phyloP scores from a whole-genome alignment of 2,113 vertebrate genomes.

The Zosterops lateralis region DNA sequence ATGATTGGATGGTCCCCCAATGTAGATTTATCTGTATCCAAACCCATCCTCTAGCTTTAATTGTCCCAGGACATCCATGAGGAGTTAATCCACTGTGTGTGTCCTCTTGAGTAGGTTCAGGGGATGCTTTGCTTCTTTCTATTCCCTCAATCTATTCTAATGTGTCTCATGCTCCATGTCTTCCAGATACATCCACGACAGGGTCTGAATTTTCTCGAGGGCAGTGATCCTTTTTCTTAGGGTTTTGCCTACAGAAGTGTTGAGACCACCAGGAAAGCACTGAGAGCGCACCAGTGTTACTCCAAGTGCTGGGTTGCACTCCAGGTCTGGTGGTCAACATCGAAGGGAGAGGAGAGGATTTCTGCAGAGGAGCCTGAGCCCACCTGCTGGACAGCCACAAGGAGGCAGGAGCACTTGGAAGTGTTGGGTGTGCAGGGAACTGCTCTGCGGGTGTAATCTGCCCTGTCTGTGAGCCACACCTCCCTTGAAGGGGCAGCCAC shows the following conservation, averaged over 20 bases:
- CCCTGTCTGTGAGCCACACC: background rate
- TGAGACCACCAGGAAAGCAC: background rate
- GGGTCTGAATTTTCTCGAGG: background rate
- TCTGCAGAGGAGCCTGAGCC: background rate
- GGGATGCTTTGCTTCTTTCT: background rate
- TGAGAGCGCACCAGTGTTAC: background rate
- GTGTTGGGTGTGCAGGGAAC: background rate
- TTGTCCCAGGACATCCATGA: background rate
- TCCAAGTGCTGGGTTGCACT: fast-evolving
- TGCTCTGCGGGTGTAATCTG: background rate
- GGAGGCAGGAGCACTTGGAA: background rate
- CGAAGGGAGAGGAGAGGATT: background rate
- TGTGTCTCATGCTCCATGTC: background rate
- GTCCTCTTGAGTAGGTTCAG: background rate
- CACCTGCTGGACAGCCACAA: background rate
- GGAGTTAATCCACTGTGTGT: background rate
- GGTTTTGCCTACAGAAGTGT: background rate
- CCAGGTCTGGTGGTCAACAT: background rate
- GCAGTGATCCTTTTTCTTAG: background rate
- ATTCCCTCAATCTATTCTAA: background rate
- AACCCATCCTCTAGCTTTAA: background rate
- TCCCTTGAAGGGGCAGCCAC: background rate
- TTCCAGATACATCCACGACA: background rate
- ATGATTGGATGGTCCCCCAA: background rate
- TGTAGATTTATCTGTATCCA: background rate